Evolutionary conservation across 2,113 vertebrate species (phyloP).

Genomic region (Pipa parva): DNA sequence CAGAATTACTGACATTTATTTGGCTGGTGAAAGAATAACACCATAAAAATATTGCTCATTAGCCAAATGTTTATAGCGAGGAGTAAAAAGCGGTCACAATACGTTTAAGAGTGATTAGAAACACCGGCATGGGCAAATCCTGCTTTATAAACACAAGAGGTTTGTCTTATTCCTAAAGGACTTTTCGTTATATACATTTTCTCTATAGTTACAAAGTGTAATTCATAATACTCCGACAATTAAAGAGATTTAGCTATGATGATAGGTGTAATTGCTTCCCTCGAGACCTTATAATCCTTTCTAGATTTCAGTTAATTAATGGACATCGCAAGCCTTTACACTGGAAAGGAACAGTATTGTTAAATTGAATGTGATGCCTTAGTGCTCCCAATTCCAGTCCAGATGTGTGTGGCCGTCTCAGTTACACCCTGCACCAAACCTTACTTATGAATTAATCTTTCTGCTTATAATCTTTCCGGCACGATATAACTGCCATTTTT

Average conservation of each 20-base stretch:
- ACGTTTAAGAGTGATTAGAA: neutral
- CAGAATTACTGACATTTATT: slow-evolving; percentile 49
- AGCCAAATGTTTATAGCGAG: slow-evolving; percentile 13
- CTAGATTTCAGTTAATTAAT: too few species aligned
- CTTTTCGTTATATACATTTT: neutral
- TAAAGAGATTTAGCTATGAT: neutral
- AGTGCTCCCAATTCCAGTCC: too few species aligned
- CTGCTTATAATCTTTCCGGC: too few species aligned
- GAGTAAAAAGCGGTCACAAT: neutral
- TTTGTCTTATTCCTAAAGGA: neutral
- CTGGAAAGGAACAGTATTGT: too few species aligned
- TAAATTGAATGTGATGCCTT: too few species aligned
- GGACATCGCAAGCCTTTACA: too few species aligned
- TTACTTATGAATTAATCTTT: too few species aligned
- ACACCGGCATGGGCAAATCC: neutral
- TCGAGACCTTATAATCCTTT: neutral
- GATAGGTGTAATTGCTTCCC: neutral
- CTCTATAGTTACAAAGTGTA: neutral
- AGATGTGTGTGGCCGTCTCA: too few species aligned
- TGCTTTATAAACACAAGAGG: too few species aligned
- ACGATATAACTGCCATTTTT: too few species aligned
- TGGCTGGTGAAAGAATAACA: slow-evolving; percentile 38
- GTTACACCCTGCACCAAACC: too few species aligned
- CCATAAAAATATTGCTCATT: slow-evolving; percentile 6
- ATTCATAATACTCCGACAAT: neutral